Conservation (phyloP, 2,797 vertebrate species). For the Ptychadena robeensis region DNA sequence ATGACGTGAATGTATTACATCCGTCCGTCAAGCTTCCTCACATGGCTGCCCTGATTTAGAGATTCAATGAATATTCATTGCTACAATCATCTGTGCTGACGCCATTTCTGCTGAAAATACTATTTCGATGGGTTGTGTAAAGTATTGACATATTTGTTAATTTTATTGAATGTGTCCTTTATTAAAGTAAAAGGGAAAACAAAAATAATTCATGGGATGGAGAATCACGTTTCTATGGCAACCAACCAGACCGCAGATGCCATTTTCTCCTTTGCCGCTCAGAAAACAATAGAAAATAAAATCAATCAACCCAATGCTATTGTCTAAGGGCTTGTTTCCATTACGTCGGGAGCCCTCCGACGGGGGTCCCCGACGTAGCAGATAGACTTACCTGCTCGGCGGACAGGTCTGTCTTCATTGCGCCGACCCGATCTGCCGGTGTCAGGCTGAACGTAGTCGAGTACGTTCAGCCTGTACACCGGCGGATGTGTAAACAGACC, state of each 20-base stretch:
- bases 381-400: no score
- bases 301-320: background rate
- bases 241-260: background rate
- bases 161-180: background rate
- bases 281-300: background rate
- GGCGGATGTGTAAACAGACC: no score
- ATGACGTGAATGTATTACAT: background rate
- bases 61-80: conserved; percentile 1
- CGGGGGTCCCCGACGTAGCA: no score
- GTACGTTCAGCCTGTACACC: no score
- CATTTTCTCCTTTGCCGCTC: background rate
- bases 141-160: background rate
- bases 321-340: no score
- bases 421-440: no score
- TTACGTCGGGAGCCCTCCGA: no score
- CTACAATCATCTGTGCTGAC: background rate
- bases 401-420: no score
- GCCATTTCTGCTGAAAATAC: background rate
- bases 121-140: background rate
- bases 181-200: background rate
- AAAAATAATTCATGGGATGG: background rate
- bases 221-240: background rate
- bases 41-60: background rate
- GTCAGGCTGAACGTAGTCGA: no score
- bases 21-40: background rate